Evolutionary conservation across 1,140 invertebrate genomes (phyloP).

Genomic region (Drosophila azteca): DNA sequence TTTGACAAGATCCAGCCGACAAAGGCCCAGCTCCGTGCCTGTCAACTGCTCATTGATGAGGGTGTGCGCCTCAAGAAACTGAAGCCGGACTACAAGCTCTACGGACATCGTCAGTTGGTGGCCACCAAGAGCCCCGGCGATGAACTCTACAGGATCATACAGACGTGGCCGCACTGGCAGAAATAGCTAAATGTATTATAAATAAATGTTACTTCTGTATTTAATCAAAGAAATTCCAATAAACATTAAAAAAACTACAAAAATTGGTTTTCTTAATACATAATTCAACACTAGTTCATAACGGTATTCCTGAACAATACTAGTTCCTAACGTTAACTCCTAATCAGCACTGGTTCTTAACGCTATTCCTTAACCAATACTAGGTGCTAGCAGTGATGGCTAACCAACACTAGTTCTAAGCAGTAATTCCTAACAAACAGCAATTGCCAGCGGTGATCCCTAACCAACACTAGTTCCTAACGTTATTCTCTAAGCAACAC

Average conservation of each 20-base stretch:
- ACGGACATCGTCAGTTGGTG: slow-evolving; percentile 87
- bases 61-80: slow-evolving; percentile 86
- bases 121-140: slow-evolving; percentile 87
- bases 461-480: background rate
- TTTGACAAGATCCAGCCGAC: slow-evolving; percentile 85
- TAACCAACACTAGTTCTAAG: too few relatives aligned
- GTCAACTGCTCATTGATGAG: slow-evolving; percentile 86
- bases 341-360: too few relatives aligned
- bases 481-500: background rate
- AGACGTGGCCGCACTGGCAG: slow-evolving; percentile 85
- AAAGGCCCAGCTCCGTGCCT: slow-evolving; percentile 85
- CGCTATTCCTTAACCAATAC: too few relatives aligned
- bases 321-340: too few relatives aligned
- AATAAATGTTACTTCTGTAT: slow-evolving; percentile 24
- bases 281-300: too few relatives aligned
- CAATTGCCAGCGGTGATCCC: too few relatives aligned
- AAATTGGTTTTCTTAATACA: too few relatives aligned
- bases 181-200: background rate
- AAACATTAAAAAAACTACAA: too few relatives aligned
- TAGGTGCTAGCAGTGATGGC: too few relatives aligned
- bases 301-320: too few relatives aligned
- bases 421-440: too few relatives aligned
- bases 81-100: slow-evolving; percentile 85
- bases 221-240: background rate
- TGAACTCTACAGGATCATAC: slow-evolving; percentile 85